Conservation (phyloP, 2,888 invertebrate genomes). For the Apodemia zela region DNA sequence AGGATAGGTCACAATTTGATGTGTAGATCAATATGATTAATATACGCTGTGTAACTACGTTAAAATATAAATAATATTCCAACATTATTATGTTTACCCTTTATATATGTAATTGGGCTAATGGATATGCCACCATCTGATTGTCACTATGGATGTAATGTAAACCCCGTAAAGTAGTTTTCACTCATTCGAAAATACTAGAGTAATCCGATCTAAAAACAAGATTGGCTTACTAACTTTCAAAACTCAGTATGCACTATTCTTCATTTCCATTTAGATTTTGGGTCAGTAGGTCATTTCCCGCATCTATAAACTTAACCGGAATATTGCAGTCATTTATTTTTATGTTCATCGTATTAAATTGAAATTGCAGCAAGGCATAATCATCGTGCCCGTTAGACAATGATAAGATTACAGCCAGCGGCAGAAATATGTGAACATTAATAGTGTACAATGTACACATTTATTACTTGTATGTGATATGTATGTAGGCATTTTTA, state of each 20-base stretch:
- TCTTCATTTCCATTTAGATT: constrained; percentile 14
- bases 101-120: no score
- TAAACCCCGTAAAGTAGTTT: no score
- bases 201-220: background rate
- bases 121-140: no score
- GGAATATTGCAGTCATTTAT: constrained; percentile 15
- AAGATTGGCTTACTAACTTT: constrained; percentile 8
- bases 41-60: no score
- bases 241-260: constrained; percentile 13
- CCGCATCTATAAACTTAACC: constrained; percentile 15
- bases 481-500: background rate
- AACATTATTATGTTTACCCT: no score
- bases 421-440: background rate
- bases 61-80: no score
- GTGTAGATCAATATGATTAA: no score
- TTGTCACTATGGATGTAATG: no score
- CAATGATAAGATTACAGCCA: constrained; percentile 1
- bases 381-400: constrained; percentile 10
- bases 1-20: no score
- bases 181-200: no score
- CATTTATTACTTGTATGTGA: no score
- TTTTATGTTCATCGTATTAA: constrained; percentile 15
- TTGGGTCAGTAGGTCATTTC: constrained; percentile 14
- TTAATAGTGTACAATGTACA: background rate
- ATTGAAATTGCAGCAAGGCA: constrained; percentile 5